Base-by-base conservation (phyloP, 2,888 invertebrate species). In the Dilophus febrilis region DNA sequence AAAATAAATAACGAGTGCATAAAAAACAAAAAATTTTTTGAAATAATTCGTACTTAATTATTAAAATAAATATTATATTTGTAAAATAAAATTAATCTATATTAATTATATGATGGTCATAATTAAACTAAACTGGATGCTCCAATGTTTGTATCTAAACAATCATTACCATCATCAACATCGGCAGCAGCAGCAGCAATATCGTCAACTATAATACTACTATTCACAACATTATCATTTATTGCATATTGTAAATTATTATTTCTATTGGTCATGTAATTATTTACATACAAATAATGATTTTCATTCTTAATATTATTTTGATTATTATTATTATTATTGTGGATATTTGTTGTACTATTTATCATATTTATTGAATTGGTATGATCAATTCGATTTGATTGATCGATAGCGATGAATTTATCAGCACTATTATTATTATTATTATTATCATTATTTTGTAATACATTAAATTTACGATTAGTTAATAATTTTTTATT, bases 91-190 rank as follows among this genome's bases (percentile, higher is more conserved):
- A n/a, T n/a, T n/a, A n/a, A n/a, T n/a, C n/a, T n/a, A n/a, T n/a
- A n/a, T n/a, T n/a, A n/a, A n/a, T n/a, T n/a, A n/a, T n/a, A n/a
- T n/a, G n/a, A n/a, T n/a, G n/a, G n/a, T n/a, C n/a, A n/a, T n/a
- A n/a, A n/a, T 60, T 56, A 76, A 42, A 78, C 78, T 52, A 78
- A 68, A 61, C 78, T 78, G 8, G 77, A 74, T 13, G 76, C 67
- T 33, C 75, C 75, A 36, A 71, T 61, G 45, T 68, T 50, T 7
- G 47, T 44, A 22, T 22, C 22, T 35, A 50, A 40, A 40, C 45
- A 49, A 43, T 48, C 50, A 14, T 46, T 43, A 16, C 48, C 46
- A 37, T 44, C 45, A 22, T 44, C 12, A 45, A 1, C n/a, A n/a
- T n/a, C n/a, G n/a, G n/a, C n/a, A n/a, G n/a, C n/a, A n/a, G n/a